A percentile compares a stretch with the other conserved stretches of the same genome.
Conservation (phyloP, 2,113 vertebrate species). For the Forbesichthys agassizii region DNA sequence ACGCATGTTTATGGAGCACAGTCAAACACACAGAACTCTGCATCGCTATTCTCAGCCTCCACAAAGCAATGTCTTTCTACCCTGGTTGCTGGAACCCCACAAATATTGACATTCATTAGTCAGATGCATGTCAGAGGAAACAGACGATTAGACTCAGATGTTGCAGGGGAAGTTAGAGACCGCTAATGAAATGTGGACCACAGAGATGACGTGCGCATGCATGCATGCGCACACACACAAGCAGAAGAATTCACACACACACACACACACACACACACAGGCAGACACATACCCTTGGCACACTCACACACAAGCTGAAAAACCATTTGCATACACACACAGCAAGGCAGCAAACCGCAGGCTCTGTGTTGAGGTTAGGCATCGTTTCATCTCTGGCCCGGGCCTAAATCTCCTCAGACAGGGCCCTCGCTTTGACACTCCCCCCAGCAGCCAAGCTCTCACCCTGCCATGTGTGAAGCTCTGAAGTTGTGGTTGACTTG, state of each 20-base stretch:
- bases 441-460: constrained; percentile 55
- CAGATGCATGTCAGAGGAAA: constrained; percentile 72
- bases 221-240: constrained; percentile 8
- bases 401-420: constrained; percentile 75
- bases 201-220: constrained; percentile 27
- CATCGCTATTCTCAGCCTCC: too few relatives aligned
- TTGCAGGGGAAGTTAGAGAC: constrained; percentile 47
- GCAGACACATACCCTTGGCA: constrained; percentile 27
- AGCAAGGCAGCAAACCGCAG: constrained; percentile 46
- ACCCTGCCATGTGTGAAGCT: constrained; percentile 68
- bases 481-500: constrained; percentile 62
- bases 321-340: neutral
- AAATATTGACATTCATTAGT: constrained; percentile 76
- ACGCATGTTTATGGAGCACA: neutral
- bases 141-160: constrained; percentile 74
- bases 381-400: constrained; percentile 73
- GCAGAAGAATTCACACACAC: constrained; percentile 32
- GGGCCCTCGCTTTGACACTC: constrained; percentile 58
- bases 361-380: constrained; percentile 64
- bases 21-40: neutral
- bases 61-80: neutral
- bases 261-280: constrained; percentile 18
- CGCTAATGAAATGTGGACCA: constrained; percentile 68
- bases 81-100: constrained; percentile 23
- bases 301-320: constrained; percentile 10